These are phyloP conservation scores for Caerostris extrusa DNA, from an alignment of 1,140 invertebrate species.

Conservation along the genomic window DNA sequence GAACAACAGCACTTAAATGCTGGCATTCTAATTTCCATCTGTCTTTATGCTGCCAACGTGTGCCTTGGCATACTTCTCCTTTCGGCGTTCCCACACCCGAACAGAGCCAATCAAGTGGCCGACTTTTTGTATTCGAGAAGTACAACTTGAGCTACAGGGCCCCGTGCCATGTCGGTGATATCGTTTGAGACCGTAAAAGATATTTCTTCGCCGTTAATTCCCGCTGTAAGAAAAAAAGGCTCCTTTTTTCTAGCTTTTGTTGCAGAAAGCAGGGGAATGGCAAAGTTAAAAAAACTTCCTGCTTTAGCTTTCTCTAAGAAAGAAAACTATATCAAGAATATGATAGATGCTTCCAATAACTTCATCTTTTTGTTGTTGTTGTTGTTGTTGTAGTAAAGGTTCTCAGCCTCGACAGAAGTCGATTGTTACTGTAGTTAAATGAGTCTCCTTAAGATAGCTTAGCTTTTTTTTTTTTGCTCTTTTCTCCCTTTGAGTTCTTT, in stretches of 20 bases:
- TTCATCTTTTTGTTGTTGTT: no score
- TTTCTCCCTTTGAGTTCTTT: no score
- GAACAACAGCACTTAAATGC: slow-evolving; percentile 45
- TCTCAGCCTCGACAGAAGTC: no score
- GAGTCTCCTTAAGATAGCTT: no score
- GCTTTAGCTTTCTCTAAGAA: background rate
- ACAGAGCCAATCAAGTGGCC: slow-evolving; percentile 61
- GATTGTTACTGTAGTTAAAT: no score
- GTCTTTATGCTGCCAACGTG: slow-evolving; percentile 49
- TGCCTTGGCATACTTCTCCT: slow-evolving; percentile 30
- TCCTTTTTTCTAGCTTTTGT: background rate
- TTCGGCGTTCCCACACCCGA: slow-evolving; percentile 51
- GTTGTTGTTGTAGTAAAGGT: no score
- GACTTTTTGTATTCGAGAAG: slow-evolving; percentile 34
- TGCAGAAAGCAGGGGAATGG: background rate
- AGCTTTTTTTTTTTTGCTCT: no score
- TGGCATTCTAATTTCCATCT: slow-evolving; percentile 65
- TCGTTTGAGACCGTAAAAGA: background rate
- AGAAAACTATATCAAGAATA: background rate
- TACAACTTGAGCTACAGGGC: slow-evolving; percentile 48
- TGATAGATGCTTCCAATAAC: no score
- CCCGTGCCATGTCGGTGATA: slow-evolving; percentile 23
- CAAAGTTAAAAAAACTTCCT: background rate
- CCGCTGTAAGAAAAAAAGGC: background rate
- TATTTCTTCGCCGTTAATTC: background rate